Conservation (phyloP, 2,797 vertebrate species). For the Aotus griseimembra region DNA sequence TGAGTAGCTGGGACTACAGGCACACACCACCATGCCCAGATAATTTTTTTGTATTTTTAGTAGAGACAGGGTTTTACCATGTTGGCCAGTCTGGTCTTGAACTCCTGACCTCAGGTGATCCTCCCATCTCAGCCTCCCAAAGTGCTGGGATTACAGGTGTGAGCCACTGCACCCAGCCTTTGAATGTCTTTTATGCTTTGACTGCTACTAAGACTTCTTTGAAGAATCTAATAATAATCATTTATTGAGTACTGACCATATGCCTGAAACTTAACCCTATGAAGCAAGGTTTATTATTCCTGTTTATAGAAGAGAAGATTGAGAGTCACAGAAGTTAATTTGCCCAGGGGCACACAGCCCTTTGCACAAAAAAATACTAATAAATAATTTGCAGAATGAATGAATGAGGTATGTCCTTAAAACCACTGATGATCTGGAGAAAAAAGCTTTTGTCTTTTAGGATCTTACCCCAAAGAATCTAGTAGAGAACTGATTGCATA, state of each 20-base stretch:
- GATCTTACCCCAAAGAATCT: not conserved
- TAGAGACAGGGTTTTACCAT: not conserved
- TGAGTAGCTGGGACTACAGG: not conserved
- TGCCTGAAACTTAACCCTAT: conserved; percentile 22
- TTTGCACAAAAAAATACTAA: not conserved
- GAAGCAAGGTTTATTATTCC: not conserved
- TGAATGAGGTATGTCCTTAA: not conserved
- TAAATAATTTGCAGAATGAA: not conserved
- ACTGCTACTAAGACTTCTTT: not conserved
- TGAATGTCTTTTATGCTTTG: not conserved
- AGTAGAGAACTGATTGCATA: not conserved
- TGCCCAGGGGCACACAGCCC: not conserved
- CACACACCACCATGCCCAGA: not conserved
- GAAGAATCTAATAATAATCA: not conserved
- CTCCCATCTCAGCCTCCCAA: not conserved
- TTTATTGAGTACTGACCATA: not conserved
- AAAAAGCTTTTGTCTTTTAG: not conserved
- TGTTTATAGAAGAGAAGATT: not conserved
- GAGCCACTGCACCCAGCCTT: not conserved
- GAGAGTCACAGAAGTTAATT: not conserved
- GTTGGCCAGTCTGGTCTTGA: not conserved
- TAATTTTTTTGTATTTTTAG: not conserved
- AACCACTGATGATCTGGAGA: not conserved
- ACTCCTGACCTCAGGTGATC: not conserved
- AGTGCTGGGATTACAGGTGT: not conserved